Evolutionary conservation across 1,140 invertebrate genomes (phyloP).

Genomic region (Calliphora vicina): DNA sequence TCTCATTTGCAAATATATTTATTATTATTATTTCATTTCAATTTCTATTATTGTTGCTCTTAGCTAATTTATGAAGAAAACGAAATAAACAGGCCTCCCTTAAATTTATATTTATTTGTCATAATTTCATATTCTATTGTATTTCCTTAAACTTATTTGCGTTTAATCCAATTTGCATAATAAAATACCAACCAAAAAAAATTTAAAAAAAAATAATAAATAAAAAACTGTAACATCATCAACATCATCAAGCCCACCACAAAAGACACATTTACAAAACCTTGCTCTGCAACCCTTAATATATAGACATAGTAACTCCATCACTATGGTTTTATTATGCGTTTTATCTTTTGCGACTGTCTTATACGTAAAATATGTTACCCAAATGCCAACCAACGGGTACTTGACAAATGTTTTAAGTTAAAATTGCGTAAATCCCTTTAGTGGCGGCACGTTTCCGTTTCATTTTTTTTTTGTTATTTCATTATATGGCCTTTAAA

Average conservation of each 20-base stretch:
- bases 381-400: not conserved
- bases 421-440: constrained; percentile 34
- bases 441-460: constrained; percentile 31
- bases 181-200: constrained; percentile 16
- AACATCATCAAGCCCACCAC: constrained; percentile 26
- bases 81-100: not conserved
- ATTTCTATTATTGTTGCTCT: not conserved
- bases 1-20: not conserved
- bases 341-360: not conserved
- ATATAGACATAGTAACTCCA: too few relatives aligned
- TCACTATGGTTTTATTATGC: constrained; percentile 19
- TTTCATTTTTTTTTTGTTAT: not conserved
- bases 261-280: not conserved
- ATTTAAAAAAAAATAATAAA: not conserved
- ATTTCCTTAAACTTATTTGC: constrained; percentile 19
- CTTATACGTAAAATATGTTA: not conserved
- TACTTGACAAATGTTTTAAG: constrained; percentile 35
- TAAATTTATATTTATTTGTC: constrained; percentile 11
- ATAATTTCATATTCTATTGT: constrained; percentile 5
- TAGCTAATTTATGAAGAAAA: not conserved
- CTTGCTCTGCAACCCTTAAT: constrained; percentile 19
- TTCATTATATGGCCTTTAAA: not conserved
- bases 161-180: constrained; percentile 35
- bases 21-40: not conserved
- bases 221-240: not conserved